Evolutionary conservation across 1,140 invertebrate species (phyloP).

Genomic region (Periplaneta americana): DNA sequence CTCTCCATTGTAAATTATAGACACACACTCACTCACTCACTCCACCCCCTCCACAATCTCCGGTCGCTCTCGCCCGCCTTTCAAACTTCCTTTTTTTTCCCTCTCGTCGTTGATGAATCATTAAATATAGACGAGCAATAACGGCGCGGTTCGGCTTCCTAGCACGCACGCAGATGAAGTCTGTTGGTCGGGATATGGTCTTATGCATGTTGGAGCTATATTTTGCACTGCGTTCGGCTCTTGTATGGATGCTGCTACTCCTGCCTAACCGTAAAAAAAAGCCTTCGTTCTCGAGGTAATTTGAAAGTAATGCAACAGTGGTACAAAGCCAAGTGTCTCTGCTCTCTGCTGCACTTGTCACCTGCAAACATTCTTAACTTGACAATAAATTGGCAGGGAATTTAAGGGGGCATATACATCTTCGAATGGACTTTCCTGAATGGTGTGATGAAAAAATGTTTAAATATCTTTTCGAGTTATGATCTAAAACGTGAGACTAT

Average conservation of each 20-base stretch:
- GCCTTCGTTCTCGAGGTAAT: neutral
- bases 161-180: neutral
- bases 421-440: no score
- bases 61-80: neutral
- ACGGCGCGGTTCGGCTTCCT: neutral
- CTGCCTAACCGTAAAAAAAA: neutral
- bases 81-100: neutral
- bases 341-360: no score
- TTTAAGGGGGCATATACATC: no score
- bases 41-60: neutral
- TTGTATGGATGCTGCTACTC: neutral
- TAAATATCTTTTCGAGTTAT: no score
- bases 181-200: neutral
- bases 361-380: no score
- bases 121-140: conserved; percentile 10
- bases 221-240: no score
- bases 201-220: neutral
- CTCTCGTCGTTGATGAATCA: conserved; percentile 7
- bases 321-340: neutral
- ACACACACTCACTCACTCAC: neutral
- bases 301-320: neutral
- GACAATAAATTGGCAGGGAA: no score
- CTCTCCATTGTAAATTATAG: conserved; percentile 6
- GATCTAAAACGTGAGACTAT: no score
- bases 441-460: no score